Conservation (phyloP, 2,797 vertebrate genomes). For the Lacerta agilis region DNA sequence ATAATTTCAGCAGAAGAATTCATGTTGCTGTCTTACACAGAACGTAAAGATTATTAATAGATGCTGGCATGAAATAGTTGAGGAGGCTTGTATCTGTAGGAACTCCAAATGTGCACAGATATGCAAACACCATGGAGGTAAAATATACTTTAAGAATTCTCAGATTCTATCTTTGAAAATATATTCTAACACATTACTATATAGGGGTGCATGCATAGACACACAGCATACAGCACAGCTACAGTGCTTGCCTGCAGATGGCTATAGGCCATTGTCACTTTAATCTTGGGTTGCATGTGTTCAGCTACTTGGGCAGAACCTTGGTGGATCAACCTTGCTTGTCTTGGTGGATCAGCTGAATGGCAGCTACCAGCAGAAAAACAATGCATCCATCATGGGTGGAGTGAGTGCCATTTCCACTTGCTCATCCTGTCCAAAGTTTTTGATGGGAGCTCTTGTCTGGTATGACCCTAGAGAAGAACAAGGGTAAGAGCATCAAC, state of each 20-base stretch:
- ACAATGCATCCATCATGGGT: too few relatives aligned
- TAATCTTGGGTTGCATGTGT: neutral
- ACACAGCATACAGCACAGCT: neutral
- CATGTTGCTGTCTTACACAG: neutral
- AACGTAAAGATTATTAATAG: neutral
- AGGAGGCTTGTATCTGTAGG: neutral
- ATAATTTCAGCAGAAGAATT: neutral
- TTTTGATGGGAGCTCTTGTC: too few relatives aligned
- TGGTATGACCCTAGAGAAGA: too few relatives aligned
- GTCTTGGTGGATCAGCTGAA: too few relatives aligned
- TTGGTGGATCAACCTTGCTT: too few relatives aligned
- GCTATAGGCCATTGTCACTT: neutral
- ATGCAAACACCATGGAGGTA: neutral
- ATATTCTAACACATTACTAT: neutral
- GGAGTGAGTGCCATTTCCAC: too few relatives aligned
- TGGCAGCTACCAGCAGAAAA: too few relatives aligned
- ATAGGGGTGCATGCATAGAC: neutral
- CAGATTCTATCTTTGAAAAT: neutral
- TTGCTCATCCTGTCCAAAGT: too few relatives aligned
- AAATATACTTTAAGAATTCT: too few relatives aligned
- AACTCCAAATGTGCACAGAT: neutral
- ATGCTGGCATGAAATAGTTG: neutral
- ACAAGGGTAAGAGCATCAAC: too few relatives aligned
- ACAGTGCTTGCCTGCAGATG: neutral
- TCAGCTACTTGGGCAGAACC: too few relatives aligned